A percentile compares a stretch with the other conserved stretches of the same genome.
phyloP scores from a whole-genome alignment of 2,888 invertebrate species.

The Branchinecta sandiegonensis region DNA sequence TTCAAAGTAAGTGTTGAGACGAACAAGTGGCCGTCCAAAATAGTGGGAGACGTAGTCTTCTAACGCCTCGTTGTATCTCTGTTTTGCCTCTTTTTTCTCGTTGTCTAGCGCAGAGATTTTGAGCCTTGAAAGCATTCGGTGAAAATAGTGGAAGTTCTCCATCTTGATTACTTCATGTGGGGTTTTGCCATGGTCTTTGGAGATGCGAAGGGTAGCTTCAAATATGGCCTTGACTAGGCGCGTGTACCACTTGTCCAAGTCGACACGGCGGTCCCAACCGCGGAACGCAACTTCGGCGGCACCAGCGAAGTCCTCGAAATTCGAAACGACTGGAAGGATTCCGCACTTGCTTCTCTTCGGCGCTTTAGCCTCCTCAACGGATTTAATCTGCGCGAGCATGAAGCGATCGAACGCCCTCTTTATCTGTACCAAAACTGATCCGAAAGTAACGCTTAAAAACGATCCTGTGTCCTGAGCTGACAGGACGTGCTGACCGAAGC shows the following conservation, averaged over 20 bases:
- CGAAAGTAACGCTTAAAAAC: slow-evolving; percentile 73
- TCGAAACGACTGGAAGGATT: slow-evolving; percentile 70
- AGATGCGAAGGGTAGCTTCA: slow-evolving; percentile 60
- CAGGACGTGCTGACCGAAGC: slow-evolving; percentile 81
- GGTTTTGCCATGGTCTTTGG: slow-evolving; percentile 72
- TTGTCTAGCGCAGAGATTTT: slow-evolving; percentile 77
- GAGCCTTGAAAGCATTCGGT: slow-evolving; percentile 66
- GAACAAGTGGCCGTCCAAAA: slow-evolving; percentile 83
- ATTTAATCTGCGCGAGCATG: slow-evolving; percentile 65
- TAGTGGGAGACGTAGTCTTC: slow-evolving; percentile 82
- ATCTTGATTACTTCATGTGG: slow-evolving; percentile 82
- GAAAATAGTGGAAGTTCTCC: slow-evolving; percentile 90
- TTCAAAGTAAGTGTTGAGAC: slow-evolving; percentile 89
- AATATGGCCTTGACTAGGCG: slow-evolving; percentile 67
- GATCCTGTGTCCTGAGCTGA: slow-evolving; percentile 72
- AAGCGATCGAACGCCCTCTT: slow-evolving; percentile 82
- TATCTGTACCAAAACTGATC: slow-evolving; percentile 67
- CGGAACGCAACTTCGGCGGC: slow-evolving; percentile 76
- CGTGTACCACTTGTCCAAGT: slow-evolving; percentile 81
- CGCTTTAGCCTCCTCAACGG: slow-evolving; percentile 60
- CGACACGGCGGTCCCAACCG: slow-evolving; percentile 68
- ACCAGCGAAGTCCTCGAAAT: slow-evolving; percentile 75
- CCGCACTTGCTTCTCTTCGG: slow-evolving; percentile 68
- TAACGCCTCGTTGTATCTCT: slow-evolving; percentile 74
- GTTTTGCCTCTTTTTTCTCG: slow-evolving; percentile 75